Conservation (phyloP, 2,888 invertebrate species). For the Drosophila paramelanica region DNA sequence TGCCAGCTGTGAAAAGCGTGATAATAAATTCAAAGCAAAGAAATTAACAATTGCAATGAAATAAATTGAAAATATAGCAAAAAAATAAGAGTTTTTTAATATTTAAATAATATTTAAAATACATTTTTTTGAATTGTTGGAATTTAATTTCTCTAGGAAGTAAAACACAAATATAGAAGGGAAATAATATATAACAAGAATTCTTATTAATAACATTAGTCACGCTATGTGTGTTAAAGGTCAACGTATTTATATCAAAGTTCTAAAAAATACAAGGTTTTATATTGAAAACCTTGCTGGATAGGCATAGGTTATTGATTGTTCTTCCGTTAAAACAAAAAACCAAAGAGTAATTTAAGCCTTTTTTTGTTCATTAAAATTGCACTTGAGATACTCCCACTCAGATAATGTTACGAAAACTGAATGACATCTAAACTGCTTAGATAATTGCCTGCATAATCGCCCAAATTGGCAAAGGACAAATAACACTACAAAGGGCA, state of each 20-base stretch:
- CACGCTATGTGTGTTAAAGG: slow-evolving; percentile 21
- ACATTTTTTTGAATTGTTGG: background rate
- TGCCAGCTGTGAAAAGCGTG: slow-evolving; percentile 12
- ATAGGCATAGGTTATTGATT: background rate
- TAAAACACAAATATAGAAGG: background rate
- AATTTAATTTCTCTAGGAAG: background rate
- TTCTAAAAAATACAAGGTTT: slow-evolving; percentile 10
- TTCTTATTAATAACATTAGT: slow-evolving; percentile 4
- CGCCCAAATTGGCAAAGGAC: slow-evolving; percentile 19
- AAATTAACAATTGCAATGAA: background rate
- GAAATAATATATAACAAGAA: background rate
- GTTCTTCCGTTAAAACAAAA: background rate
- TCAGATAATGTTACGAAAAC: background rate
- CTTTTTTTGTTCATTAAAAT: background rate
- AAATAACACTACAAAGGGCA: slow-evolving; percentile 29
- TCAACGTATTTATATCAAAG: slow-evolving; percentile 8
- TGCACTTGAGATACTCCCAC: slow-evolving; percentile 9
- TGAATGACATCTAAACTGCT: slow-evolving; percentile 10
- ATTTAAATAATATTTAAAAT: background rate
- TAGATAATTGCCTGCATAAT: slow-evolving; percentile 27
- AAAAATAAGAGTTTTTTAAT: background rate
- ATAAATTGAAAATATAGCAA: background rate
- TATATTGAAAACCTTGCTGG: background rate
- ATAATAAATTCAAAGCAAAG: background rate
- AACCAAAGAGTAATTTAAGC: background rate